A percentile compares a stretch with the other conserved stretches of the same genome.
Conservation (phyloP, 2,888 invertebrate genomes). For the Hoplodrina ambigua region DNA sequence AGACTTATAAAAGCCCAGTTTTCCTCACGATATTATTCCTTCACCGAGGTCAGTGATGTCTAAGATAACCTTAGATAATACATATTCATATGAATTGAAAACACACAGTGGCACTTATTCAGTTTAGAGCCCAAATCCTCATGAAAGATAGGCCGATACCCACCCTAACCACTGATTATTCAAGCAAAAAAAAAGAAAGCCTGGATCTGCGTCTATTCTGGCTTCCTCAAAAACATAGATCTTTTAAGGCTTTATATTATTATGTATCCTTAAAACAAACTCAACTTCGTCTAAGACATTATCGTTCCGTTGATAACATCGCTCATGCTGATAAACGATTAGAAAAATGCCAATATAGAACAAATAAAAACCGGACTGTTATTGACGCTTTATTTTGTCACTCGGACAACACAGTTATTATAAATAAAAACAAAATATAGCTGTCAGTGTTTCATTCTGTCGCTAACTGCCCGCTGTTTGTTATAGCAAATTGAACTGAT, state of each 20-base stretch:
- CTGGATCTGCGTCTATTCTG: too few relatives aligned
- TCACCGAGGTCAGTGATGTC: too few relatives aligned
- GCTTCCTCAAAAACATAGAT: background rate
- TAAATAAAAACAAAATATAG: slow-evolving; percentile 55
- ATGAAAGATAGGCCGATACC: too few relatives aligned
- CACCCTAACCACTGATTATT: too few relatives aligned
- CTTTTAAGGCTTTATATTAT: background rate
- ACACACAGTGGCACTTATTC: too few relatives aligned
- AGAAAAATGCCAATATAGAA: background rate
- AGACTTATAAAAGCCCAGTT: too few relatives aligned
- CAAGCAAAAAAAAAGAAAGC: too few relatives aligned
- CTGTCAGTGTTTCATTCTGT: slow-evolving; percentile 44
- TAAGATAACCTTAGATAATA: too few relatives aligned
- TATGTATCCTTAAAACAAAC: background rate
- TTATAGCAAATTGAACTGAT: slow-evolving; percentile 59
- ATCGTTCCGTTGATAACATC: background rate
- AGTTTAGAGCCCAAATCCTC: too few relatives aligned
- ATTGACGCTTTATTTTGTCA: slow-evolving; percentile 48
- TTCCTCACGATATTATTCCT: too few relatives aligned
- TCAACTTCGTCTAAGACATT: background rate
- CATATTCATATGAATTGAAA: too few relatives aligned
- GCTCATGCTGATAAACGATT: background rate
- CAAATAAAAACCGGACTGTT: slow-evolving; percentile 13
- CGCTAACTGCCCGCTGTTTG: slow-evolving; percentile 51
- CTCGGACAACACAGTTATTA: slow-evolving; percentile 13